phyloP scores from a whole-genome alignment of 2,888 invertebrate species.

The Spisula subtruncata region DNA sequence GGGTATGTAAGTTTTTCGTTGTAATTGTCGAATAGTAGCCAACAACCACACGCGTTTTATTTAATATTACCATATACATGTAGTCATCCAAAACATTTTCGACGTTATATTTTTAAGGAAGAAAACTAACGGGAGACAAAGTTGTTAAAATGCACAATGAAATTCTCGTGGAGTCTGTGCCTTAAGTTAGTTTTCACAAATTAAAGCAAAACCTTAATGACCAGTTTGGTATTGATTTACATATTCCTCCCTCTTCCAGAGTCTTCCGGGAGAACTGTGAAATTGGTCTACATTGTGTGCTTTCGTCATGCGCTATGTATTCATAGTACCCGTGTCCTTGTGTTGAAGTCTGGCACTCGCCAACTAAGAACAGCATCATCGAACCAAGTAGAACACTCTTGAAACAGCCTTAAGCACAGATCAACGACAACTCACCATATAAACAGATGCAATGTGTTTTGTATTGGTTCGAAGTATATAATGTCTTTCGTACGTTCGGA shows the following conservation, averaged over 20 bases:
- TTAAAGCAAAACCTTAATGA: conserved; percentile 9
- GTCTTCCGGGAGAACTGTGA: not conserved
- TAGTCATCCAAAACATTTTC: not conserved
- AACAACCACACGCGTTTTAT: too few relatives aligned
- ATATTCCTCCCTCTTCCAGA: not conserved
- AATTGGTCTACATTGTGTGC: not conserved
- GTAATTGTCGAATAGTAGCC: too few relatives aligned
- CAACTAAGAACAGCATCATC: too few relatives aligned
- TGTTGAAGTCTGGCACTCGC: too few relatives aligned
- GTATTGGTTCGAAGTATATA: too few relatives aligned
- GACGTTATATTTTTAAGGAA: not conserved
- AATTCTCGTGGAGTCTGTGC: not conserved
- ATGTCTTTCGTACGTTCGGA: not conserved
- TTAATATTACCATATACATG: too few relatives aligned
- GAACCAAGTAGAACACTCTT: too few relatives aligned
- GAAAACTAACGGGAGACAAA: not conserved
- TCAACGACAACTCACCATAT: too few relatives aligned
- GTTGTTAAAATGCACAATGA: not conserved
- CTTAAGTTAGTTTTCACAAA: not conserved
- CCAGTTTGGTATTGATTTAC: not conserved
- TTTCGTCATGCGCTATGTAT: too few relatives aligned
- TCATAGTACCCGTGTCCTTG: not conserved
- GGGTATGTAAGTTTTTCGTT: too few relatives aligned
- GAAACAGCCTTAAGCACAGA: too few relatives aligned
- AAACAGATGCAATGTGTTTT: too few relatives aligned